phyloP scores from a whole-genome alignment of 2,113 vertebrate genomes.

The Nycticebus coucang region DNA sequence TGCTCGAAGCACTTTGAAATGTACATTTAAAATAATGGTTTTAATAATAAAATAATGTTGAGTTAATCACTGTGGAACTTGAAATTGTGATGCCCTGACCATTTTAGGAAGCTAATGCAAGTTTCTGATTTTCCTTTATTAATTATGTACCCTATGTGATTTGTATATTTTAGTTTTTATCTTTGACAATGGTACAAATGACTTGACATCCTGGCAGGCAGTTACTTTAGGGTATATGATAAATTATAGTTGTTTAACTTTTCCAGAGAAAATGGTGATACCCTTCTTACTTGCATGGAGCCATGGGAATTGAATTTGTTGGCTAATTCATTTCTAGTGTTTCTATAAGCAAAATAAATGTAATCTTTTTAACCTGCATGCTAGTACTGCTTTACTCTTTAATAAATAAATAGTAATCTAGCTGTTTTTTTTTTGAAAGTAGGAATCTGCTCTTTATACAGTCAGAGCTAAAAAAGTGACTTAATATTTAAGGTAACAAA shows the following conservation, averaged over 20 bases:
- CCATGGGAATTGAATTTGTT: background rate
- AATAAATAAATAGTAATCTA: conserved; percentile 43
- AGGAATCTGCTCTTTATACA: background rate
- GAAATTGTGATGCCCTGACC: conserved; percentile 21
- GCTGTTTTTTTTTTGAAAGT: conserved; percentile 36
- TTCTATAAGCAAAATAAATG: conserved; percentile 40
- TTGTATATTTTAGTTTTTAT: conserved; percentile 19
- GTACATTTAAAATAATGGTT: conserved; percentile 55
- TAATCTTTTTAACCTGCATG: conserved; percentile 53
- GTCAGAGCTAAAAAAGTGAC: background rate
- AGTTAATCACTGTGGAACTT: conserved; percentile 66
- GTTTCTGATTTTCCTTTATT: conserved; percentile 55
- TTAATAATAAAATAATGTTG: conserved; percentile 62
- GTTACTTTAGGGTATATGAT: background rate
- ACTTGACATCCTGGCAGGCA: conserved; percentile 27
- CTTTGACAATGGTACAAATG: conserved; percentile 25
- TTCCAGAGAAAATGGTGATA: conserved; percentile 25
- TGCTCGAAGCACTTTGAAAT: conserved; percentile 61
- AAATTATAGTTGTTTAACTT: conserved; percentile 43
- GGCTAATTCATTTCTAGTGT: conserved; percentile 28
- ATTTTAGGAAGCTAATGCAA: conserved; percentile 51
- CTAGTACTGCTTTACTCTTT: conserved; percentile 51
- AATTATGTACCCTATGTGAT: conserved; percentile 44
- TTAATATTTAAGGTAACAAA: conserved; percentile 1
- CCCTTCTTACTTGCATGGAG: background rate